Evolutionary conservation across 2,113 vertebrate species (phyloP).

Genomic region (Paracanthobrama guichenoti): DNA sequence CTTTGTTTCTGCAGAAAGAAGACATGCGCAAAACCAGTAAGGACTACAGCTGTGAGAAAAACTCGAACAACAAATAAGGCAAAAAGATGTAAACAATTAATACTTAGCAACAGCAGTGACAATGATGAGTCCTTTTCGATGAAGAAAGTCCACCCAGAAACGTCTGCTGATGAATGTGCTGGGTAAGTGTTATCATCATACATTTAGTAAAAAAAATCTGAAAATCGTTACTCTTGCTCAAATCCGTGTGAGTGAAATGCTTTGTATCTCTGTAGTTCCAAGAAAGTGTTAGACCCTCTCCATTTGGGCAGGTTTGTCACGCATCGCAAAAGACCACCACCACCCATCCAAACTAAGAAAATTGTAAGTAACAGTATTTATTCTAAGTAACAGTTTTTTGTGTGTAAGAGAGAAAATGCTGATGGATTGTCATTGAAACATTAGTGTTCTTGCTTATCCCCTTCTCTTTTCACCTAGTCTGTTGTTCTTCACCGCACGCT

Average conservation of each 20-base stretch:
- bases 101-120: conserved; percentile 43
- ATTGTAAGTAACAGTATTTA: conserved; percentile 29
- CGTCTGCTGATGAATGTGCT: conserved; percentile 9
- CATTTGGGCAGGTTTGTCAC: conserved; percentile 53
- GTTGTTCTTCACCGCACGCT: conserved; percentile 31
- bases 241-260: not conserved
- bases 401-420: not conserved
- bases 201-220: not conserved
- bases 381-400: conserved; percentile 11
- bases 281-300: not conserved
- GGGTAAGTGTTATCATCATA: conserved; percentile 50
- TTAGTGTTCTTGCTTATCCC: not conserved
- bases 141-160: not conserved
- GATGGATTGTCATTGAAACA: not conserved
- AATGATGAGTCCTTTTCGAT: conserved; percentile 53
- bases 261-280: conserved; percentile 23
- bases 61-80: conserved; percentile 25
- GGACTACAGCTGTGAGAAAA: not conserved
- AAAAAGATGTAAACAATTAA: not conserved
- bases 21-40: conserved; percentile 1
- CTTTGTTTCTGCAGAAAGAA: conserved; percentile 19
- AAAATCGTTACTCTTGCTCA: not conserved
- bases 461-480: conserved; percentile 8
- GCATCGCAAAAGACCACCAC: conserved; percentile 40
- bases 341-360: not conserved